Base-by-base conservation (phyloP, 1,140 invertebrate genomes). In the Kradibia gibbosae region DNA sequence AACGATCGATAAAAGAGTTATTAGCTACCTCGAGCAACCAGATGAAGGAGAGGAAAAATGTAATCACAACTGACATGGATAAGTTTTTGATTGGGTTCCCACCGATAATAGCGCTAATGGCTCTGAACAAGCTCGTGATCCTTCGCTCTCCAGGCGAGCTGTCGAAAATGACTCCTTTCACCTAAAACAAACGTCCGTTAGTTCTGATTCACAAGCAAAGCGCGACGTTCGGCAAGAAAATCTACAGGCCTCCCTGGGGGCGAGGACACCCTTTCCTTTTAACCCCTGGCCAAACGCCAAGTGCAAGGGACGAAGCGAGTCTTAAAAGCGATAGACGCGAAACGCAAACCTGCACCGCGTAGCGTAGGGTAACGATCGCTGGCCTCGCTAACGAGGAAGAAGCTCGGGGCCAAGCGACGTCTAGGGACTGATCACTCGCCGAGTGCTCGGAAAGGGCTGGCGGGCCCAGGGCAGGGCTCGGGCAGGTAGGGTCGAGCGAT, bases 111-210 rank as follows among this genome's bases (percentile, higher is more conserved):
- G 93, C 93, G 11, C 92, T 91, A 48, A 94, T 92, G 3, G 94
- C 94, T 83, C 91, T 89, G 81, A 92, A 93, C 17, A 94, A 88
- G 20, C 92, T 92, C 8, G 89, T 83, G 28, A 95, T 85, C 70
- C 93, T 91, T 57, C 94, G 88, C 85, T 94, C 93, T 0, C 95
- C 94, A 0, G 95, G 95, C 15, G 93, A 94, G 75, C 95, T 96
- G 86, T 96, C 95, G 86, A 96, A 95, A 74, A 96, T 95, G 3
- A 95, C 93, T 17, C 95, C 95, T 84, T 93, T 93, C 4, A 96
- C 92, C 89, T 94, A 71, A 75, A n/a, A n/a, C n/a, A 60, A 60
- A 77, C 42, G 42, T 67, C 22, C n/a, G n/a, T n/a, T n/a, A n/a
- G n/a, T n/a, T n/a, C n/a, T n/a, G 8, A 71, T 71, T 28, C 62